Conservation (phyloP, 2,888 invertebrate species). For the Coremacera marginata region DNA sequence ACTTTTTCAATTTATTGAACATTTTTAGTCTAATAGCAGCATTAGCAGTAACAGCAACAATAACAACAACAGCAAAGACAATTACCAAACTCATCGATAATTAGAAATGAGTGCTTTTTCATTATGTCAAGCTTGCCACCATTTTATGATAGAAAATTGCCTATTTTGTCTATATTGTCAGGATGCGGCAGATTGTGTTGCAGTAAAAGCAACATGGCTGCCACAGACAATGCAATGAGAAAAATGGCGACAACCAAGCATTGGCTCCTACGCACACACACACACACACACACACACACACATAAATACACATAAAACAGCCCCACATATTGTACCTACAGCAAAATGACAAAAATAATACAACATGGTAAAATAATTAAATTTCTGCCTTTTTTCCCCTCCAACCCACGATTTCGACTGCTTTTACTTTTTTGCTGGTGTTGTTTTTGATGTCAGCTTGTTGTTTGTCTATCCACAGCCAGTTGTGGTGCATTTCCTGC, state of each 20-base stretch:
- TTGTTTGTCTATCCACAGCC: not conserved
- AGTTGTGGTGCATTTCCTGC: constrained; percentile 32
- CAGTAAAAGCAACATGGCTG: constrained; percentile 16
- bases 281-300: not conserved
- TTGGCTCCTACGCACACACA: no score
- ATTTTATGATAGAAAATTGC: constrained; percentile 8
- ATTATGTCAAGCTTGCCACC: constrained; percentile 17
- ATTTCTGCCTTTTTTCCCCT: constrained; percentile 12
- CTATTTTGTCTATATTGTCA: not conserved
- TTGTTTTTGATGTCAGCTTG: not conserved
- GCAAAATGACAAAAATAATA: constrained; percentile 12
- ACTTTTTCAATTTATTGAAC: constrained; percentile 19
- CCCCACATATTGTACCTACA: not conserved
- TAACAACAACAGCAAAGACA: constrained; percentile 15
- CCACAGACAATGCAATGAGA: constrained; percentile 14
- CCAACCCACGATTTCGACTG: not conserved
- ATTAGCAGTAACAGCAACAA: constrained; percentile 34
- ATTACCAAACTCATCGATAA: constrained; percentile 22
- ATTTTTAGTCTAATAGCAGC: not conserved
- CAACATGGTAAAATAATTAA: constrained; percentile 34
- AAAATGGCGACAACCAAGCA: not conserved
- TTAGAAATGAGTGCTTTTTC: constrained; percentile 17
- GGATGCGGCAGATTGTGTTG: not conserved
- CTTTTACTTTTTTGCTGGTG: not conserved
- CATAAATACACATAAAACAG: not conserved